Evolutionary conservation across 2,888 invertebrate genomes (phyloP).

Genomic region (Pasiphila rectangulata): DNA sequence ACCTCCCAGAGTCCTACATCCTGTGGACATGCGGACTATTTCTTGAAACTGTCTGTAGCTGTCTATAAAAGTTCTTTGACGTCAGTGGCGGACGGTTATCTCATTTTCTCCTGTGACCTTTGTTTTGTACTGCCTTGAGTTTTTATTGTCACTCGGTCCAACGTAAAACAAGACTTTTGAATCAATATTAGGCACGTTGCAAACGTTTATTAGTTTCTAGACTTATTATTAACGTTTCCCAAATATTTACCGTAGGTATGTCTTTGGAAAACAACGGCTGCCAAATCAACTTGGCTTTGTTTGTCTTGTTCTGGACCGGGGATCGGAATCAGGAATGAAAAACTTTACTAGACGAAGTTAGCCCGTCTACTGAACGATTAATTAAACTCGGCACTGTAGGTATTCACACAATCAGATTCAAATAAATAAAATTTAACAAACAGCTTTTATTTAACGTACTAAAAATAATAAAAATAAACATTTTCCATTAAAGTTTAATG

Average conservation of each 20-base stretch:
- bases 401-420: background rate
- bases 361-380: conserved; percentile 1
- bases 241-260: conserved; percentile 26
- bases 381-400: conserved; percentile 2
- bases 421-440: too few species aligned
- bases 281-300: conserved; percentile 31
- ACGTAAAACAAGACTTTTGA: conserved; percentile 19
- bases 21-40: background rate
- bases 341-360: conserved; percentile 16
- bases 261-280: conserved; percentile 29
- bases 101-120: conserved; percentile 15
- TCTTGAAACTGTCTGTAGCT: background rate
- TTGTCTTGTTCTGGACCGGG: conserved; percentile 28
- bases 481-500: too few species aligned
- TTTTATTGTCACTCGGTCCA: conserved; percentile 11
- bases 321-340: conserved; percentile 27
- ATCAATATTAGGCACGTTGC: conserved; percentile 19
- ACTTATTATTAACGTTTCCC: conserved; percentile 14
- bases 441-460: too few species aligned
- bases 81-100: background rate
- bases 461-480: too few species aligned
- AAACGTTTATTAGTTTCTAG: conserved; percentile 13
- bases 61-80: background rate
- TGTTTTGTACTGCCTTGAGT: conserved; percentile 3
- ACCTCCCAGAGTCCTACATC: too few species aligned